Evolutionary conservation across 1,140 invertebrate genomes (phyloP).

Genomic region (Tribolium castaneum): DNA sequence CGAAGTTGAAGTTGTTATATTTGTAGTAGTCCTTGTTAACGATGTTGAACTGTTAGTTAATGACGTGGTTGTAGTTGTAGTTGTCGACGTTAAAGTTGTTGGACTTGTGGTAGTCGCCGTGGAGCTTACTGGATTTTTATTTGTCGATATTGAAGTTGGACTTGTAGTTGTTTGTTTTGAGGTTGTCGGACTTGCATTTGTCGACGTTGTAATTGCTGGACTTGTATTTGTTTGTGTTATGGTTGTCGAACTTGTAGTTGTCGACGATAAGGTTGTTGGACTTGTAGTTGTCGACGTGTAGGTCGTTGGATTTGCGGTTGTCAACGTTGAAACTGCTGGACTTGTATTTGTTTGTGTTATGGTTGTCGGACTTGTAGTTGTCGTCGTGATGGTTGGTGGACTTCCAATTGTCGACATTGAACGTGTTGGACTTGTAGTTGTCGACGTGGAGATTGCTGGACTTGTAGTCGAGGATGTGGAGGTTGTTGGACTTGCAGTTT

Average conservation of each 20-base stretch:
- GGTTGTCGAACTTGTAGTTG: too few species aligned
- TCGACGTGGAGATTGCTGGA: not conserved
- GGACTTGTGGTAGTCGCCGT: too few species aligned
- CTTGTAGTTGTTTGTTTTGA: not conserved
- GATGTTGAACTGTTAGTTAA: too few species aligned
- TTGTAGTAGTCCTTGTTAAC: too few species aligned
- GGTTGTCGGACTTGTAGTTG: not conserved
- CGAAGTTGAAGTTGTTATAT: too few species aligned
- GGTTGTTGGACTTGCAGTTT: not conserved
- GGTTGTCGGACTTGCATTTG: not conserved
- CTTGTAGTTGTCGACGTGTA: not conserved
- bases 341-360: too few species aligned
- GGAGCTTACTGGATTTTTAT: too few species aligned
- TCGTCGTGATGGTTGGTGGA: not conserved
- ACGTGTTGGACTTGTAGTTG: not conserved
- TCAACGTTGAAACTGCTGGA: not conserved
- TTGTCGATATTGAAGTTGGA: not conserved
- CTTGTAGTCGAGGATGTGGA: not conserved
- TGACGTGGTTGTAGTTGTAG: too few species aligned
- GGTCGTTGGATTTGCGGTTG: not conserved
- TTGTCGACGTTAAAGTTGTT: too few species aligned
- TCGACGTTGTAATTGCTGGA: not conserved
- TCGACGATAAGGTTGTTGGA: too few species aligned
- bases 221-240: not conserved
- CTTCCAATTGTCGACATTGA: not conserved